Evolutionary conservation across 2,888 invertebrate genomes (phyloP), one percentile per base, ranked within the genome.

Genomic region (Cryptocheilus praepositus): DNA sequence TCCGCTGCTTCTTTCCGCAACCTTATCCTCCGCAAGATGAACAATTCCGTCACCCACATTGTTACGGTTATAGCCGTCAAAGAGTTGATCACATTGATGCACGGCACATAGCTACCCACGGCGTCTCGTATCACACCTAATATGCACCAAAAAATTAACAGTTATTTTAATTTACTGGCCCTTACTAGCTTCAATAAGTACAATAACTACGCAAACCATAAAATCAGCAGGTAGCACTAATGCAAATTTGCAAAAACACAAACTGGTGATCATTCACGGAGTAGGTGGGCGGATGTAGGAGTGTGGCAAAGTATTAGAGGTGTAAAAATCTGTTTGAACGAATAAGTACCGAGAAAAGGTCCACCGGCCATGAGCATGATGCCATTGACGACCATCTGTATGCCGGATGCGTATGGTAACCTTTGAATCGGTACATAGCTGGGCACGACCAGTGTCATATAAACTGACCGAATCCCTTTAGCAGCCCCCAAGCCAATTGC

Each of bases 331-430:
- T 46, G 3, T 3, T 21, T 0, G 25, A 44, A 25, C 21, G 15
- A 16, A 3, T 59, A 63, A 82, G 87, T 89, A 93, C 94, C 94
- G 82, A 94, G 87, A 60, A 93, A 69, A 55, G 93, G 92, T 81
- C 94, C 93, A 70, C 92, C 90, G 1, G 89, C 88, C 59, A 93
- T 87, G 53, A 93, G 90, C 55, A 92, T 89, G 45, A 93, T 83
- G 18, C 94, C 94, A 84, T 94, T 94, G 67, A 91, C 90, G 69
- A 94, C 90, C 91, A 93, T 93, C 83, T 94, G 94, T 51, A 94
- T 92, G 2, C 93, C 93, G 5, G 92, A 91, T 2, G 94, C 94
- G 54, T 92, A 92, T 1, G 94, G 91, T 21, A 94, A 86, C 76
- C 92, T 89, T 61, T 94, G 92, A 44, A 94, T 86, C 0, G 93